These are phyloP conservation scores for Resseliella maxima DNA, from an alignment of 2,888 invertebrate species.

Conservation along the genomic window DNA sequence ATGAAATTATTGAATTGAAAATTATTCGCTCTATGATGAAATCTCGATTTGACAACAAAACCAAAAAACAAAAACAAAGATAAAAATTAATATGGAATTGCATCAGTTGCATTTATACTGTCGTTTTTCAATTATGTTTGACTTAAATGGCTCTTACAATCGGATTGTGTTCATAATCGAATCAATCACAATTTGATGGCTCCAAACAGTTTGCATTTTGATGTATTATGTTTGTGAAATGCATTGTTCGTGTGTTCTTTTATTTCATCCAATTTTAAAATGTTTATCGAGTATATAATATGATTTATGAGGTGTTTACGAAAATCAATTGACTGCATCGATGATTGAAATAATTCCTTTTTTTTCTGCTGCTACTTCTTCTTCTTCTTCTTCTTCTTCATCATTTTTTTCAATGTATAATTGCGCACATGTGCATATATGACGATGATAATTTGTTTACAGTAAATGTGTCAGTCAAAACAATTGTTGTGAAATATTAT, in stretches of 20 bases:
- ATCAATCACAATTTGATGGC: constrained; percentile 22
- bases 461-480: neutral
- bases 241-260: neutral
- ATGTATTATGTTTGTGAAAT: neutral
- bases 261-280: neutral
- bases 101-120: constrained; percentile 3
- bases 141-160: neutral
- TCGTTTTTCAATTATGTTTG: neutral
- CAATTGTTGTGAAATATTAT: neutral
- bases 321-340: neutral
- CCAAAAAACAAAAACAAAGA: neutral
- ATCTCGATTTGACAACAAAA: neutral
- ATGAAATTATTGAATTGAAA: too few relatives aligned
- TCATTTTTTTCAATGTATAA: too few relatives aligned
- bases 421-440: neutral
- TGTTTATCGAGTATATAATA: neutral
- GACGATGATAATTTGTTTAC: neutral
- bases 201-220: neutral
- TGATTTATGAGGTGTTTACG: neutral
- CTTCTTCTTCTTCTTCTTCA: too few relatives aligned
- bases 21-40: too few relatives aligned
- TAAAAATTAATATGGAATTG: neutral
- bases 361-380: neutral
- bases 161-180: neutral
- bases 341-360: neutral